Base-by-base conservation (phyloP, 2,888 invertebrate genomes). In the Chesias legatella region DNA sequence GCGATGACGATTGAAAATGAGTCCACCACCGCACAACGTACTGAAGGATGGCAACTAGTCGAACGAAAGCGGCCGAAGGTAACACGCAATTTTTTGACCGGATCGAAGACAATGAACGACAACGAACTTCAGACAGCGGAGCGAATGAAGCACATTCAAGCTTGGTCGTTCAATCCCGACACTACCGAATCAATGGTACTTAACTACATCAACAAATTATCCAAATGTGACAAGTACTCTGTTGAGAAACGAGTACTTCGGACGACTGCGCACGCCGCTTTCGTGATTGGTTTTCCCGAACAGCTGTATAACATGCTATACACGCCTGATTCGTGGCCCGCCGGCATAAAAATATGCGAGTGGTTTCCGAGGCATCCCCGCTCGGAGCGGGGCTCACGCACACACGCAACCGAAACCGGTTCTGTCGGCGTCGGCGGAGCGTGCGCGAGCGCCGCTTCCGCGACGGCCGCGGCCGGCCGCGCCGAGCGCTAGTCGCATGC, bases 351-450 rank as follows among this genome's bases (percentile, higher is more conserved):
- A 10, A 4, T 41, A 1, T 33, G 37, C 6, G 33, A 45, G 22
- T 45, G 45, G 41, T 45, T 41, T 46, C 45, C 22, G 9, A 22
- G 13, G 7, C 10, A 23, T 6, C 36, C 46, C 37, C 37, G 41
- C 31, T 7, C 6, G 10, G 39, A 39, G 39, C 39, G 44, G 39
- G 24, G 36, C 11, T 1, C 5, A 10, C 23, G 11, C 4, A 8
- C 3, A 23, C 23, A n/a, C 10, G 22, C 10, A n/a, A 20, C 22
- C 9, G 10, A n/a, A n/a, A n/a, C n/a, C n/a, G n/a, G n/a, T n/a
- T n/a, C 10, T 7, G 7, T 25, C 25, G 27, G 27, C 11, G 10
- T 10, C 6, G 7, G 27, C 8, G 6, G 6, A 3, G 6, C 20
- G 20, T 20, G 4, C 20, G 20, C 20, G 4, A 13, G 35, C 3